A percentile compares a stretch with the other conserved stretches of the same genome.
These are phyloP conservation scores for Carcina quercana DNA, from an alignment of 2,888 invertebrate species.

Conservation along the genomic window DNA sequence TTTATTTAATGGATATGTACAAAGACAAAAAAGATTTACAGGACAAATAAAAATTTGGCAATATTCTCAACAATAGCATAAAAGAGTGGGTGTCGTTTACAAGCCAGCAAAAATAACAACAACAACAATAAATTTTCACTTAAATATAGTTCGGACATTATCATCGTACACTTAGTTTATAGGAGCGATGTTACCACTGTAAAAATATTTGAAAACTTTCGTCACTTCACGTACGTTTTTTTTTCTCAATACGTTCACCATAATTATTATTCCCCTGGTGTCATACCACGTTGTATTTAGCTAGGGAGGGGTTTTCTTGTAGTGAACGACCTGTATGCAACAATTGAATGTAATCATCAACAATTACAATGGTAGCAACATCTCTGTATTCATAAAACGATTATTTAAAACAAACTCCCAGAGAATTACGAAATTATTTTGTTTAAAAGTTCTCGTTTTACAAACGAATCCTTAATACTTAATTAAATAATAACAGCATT, in stretches of 20 bases:
- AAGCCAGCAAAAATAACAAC: constrained; percentile 59
- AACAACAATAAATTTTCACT: constrained; percentile 52
- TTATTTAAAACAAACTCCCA: constrained; percentile 21
- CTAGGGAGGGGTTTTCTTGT: too few species aligned
- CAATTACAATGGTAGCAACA: not conserved
- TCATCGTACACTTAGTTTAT: constrained; percentile 21
- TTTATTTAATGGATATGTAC: constrained; percentile 72
- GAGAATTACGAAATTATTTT: constrained; percentile 33
- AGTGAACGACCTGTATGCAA: too few species aligned
- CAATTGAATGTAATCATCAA: not conserved
- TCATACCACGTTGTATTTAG: too few species aligned
- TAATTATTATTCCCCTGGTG: too few species aligned
- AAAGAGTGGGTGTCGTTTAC: constrained; percentile 46
- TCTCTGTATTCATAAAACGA: constrained; percentile 27
- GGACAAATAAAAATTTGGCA: constrained; percentile 69
- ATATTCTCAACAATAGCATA: constrained; percentile 65
- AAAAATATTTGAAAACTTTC: not conserved
- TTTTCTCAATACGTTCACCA: too few species aligned
- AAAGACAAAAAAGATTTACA: constrained; percentile 57
- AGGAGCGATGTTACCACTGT: constrained; percentile 27
- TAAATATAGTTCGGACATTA: constrained; percentile 46
- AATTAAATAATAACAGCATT: constrained; percentile 48
- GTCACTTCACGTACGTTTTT: not conserved
- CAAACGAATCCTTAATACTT: constrained; percentile 34
- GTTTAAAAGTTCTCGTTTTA: constrained; percentile 40